Percentiles rank a stretch among this genome's conserved stretches.
Conservation (phyloP, 2,888 invertebrate species). For the Mechanitis mazaeus region DNA sequence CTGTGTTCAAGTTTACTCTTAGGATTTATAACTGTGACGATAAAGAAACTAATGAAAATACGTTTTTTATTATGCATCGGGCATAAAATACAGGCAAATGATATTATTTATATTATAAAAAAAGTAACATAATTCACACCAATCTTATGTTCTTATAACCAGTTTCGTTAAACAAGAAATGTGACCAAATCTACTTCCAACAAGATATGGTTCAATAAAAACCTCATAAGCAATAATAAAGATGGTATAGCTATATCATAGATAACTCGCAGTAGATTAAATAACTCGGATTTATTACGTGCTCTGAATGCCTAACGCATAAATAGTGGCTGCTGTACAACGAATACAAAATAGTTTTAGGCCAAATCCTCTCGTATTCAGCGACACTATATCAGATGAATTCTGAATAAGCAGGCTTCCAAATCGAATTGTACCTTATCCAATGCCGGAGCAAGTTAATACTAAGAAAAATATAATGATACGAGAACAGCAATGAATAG, state of each 20-base stretch:
- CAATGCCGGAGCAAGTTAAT: conserved; percentile 10
- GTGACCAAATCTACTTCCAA: conserved; percentile 17
- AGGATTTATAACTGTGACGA: not conserved
- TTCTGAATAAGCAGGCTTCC: conserved; percentile 9
- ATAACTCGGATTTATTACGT: conserved; percentile 67
- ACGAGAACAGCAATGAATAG: conserved; percentile 5
- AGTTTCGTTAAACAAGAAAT: conserved; percentile 12
- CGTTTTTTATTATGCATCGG: not conserved
- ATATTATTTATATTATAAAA: not conserved
- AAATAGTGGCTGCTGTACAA: conserved; percentile 45
- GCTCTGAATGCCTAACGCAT: conserved; percentile 52
- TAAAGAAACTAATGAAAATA: not conserved
- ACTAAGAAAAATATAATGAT: not conserved
- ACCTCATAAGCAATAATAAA: conserved; percentile 30
- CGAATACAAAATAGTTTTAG: conserved; percentile 47
- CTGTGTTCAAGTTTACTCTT: not conserved
- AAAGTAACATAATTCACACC: conserved; percentile 7
- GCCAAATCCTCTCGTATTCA: conserved; percentile 30
- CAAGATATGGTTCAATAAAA: conserved; percentile 19
- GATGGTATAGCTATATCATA: conserved; percentile 29
- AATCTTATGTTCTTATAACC: conserved; percentile 4
- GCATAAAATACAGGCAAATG: conserved; percentile 1
- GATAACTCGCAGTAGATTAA: conserved; percentile 58
- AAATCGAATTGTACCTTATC: conserved; percentile 1
- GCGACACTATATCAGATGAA: conserved; percentile 23